Conservation (phyloP, 2,797 vertebrate genomes). For the Periparus ater region DNA sequence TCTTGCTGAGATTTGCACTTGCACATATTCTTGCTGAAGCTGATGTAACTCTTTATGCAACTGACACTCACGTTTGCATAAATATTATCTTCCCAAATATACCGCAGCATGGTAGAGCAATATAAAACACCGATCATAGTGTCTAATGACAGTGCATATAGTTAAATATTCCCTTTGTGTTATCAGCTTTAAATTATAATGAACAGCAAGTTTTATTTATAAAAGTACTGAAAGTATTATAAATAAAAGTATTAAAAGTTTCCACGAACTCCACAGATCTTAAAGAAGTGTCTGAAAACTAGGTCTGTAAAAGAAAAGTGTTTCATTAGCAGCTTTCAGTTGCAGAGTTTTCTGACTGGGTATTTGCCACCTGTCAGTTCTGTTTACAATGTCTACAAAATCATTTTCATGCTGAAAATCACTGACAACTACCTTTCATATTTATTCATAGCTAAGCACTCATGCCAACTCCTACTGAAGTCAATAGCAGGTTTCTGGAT, state of each 20-base stretch:
- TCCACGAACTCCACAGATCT: not conserved
- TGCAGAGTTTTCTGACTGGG: not conserved
- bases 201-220: not conserved
- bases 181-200: slow-evolving; percentile 12
- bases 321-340: slow-evolving; percentile 13
- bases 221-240: not conserved
- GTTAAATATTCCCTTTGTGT: slow-evolving; percentile 32
- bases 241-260: not conserved
- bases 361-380: slow-evolving; percentile 27
- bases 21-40: not conserved
- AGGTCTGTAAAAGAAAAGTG: not conserved
- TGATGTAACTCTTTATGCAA: not conserved
- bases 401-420: not conserved
- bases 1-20: not conserved
- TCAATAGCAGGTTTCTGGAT: not conserved
- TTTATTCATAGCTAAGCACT: slow-evolving; percentile 16
- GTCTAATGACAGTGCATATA: not conserved
- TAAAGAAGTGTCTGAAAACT: not conserved
- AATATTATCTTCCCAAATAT: not conserved
- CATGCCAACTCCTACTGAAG: not conserved
- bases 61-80: not conserved
- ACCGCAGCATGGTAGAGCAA: not conserved
- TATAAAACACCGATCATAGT: not conserved
- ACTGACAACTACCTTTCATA: slow-evolving; percentile 9
- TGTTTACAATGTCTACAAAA: not conserved